Conservation (phyloP, 2,888 invertebrate species). For the Teleogryllus oceanicus region DNA sequence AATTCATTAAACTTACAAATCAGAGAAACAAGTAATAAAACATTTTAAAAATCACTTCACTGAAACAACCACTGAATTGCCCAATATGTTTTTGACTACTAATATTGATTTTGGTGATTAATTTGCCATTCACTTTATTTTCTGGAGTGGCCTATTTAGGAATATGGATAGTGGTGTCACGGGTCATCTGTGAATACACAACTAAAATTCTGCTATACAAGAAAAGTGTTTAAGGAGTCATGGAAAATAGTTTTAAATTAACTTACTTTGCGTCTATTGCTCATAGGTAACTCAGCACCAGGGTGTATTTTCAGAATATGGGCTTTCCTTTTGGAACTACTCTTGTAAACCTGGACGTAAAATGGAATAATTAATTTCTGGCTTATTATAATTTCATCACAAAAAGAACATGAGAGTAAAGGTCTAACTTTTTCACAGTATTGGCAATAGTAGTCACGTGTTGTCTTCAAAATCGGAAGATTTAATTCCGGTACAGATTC, state of each 20-base stretch:
- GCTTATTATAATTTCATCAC: not conserved
- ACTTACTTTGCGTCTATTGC: slow-evolving; percentile 42
- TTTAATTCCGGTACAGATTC: slow-evolving; percentile 70
- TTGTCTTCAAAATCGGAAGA: slow-evolving; percentile 71
- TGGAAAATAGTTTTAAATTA: not conserved
- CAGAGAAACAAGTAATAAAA: no score
- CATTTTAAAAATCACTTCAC: no score
- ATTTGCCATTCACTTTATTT: no score
- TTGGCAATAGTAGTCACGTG: slow-evolving; percentile 77
- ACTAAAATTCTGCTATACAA: no score
- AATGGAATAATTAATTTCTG: not conserved
- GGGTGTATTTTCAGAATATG: slow-evolving; percentile 83
- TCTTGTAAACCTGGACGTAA: slow-evolving; percentile 64
- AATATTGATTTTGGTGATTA: no score
- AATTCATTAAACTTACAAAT: no score
- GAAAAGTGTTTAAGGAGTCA: no score
- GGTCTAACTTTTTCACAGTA: slow-evolving; percentile 68
- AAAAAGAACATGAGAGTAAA: not conserved
- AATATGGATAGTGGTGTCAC: no score
- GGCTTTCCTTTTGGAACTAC: slow-evolving; percentile 76
- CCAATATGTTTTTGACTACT: no score
- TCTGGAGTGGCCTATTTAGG: no score
- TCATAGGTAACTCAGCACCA: slow-evolving; percentile 62
- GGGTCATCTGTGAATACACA: no score
- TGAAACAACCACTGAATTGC: no score